phyloP scores from a whole-genome alignment of 2,113 vertebrate genomes.

The Myrmophylax atrothorax region DNA sequence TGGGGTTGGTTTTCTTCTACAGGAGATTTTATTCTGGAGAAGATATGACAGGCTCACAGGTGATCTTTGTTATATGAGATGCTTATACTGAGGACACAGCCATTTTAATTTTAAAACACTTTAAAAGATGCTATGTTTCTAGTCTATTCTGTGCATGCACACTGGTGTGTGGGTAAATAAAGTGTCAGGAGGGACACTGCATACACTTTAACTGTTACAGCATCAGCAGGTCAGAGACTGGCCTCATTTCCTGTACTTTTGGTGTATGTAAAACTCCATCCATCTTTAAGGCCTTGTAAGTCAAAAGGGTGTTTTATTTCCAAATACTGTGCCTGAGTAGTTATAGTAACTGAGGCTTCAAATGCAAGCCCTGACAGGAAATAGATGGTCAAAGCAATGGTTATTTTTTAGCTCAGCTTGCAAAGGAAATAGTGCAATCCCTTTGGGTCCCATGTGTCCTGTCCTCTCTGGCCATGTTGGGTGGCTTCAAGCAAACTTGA shows the following conservation, averaged over 20 bases:
- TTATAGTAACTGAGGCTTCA: not conserved
- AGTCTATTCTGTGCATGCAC: not conserved
- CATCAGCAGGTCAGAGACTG: not conserved
- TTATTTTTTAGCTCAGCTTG: conserved; percentile 1
- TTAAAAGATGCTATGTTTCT: not conserved
- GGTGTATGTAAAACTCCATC: not conserved
- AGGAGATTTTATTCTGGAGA: not conserved
- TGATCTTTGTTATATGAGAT: not conserved
- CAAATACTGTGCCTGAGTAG: not conserved
- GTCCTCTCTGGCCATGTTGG: not conserved
- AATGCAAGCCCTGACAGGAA: not conserved
- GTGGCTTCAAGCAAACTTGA: not conserved
- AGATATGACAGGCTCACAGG: not conserved
- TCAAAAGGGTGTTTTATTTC: not conserved
- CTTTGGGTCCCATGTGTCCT: not conserved
- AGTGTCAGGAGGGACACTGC: not conserved
- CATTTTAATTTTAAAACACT: not conserved
- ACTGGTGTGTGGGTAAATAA: not conserved
- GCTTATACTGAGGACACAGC: not conserved
- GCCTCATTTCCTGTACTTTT: not conserved
- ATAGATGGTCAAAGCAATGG: not conserved
- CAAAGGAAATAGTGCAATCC: not conserved
- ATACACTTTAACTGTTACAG: not conserved
- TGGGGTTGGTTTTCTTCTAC: not conserved
- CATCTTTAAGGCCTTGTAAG: not conserved